Evolutionary conservation across 1,140 invertebrate genomes (phyloP), one percentile per base, ranked within the genome.

Genomic region (Drosophila paulistorum): DNA sequence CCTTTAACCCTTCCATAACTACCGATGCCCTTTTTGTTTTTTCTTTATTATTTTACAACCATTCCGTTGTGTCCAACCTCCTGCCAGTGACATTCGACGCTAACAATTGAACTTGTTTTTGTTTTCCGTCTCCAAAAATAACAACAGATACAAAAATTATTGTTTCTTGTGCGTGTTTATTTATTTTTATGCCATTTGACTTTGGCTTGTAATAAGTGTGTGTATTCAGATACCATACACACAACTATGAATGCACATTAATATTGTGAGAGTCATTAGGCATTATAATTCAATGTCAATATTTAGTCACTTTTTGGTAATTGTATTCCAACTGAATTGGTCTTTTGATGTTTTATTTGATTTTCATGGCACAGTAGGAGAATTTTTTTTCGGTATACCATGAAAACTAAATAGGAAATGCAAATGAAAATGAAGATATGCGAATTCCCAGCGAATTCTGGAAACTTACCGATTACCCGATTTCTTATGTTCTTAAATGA

Each of bases 221-320:
- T 51, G 45, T 51, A n/a, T 48, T 3, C 10, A 10, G 11, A 11
- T 10, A 4, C 5, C 20, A 51, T 51, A 23, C 9, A 17, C 17
- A 9, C 17, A 17, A 69, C 14, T 76, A 64, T 76, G 59, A 64
- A 76, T 67, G 73, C 74, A 69, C 64, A 69, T 80, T 68, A 70
- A 79, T 77, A 68, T 62, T 59, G 35, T 41, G 63, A 65, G 61
- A 65, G 63, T 66, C 68, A 83, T 82, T 79, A 64, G 75, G 68
- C 72, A 76, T 76, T 77, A 71, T 87, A 83, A 77, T 87, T 87
- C 83, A 87, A 87, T 87, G 83, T 89, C 83, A 89, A 87, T 79
- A 82, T 79, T 80, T 81, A 63, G 45, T 57, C 61, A 30, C 55
- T 65, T 51, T 37, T 17, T 30, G 30, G 37, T 66, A 76, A 72